phyloP scores from a whole-genome alignment of 2,888 invertebrate species.

The Monopis laevigella region DNA sequence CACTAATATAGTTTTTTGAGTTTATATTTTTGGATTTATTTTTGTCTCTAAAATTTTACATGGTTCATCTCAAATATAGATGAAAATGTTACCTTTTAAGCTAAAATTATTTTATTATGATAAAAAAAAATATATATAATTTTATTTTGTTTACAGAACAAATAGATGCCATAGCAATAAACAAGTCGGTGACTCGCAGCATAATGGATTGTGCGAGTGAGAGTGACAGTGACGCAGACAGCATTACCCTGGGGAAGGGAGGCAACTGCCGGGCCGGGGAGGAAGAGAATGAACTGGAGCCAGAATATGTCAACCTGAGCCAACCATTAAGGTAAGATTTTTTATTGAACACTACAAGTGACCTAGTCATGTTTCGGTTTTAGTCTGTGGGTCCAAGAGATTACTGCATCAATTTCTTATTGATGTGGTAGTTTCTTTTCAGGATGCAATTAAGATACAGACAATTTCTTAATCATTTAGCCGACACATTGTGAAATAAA shows the following conservation, averaged over 20 bases:
- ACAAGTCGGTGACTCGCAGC: conserved; percentile 32
- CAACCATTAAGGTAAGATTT: conserved; percentile 38
- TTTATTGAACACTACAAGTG: too few relatives aligned
- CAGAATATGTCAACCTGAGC: conserved; percentile 36
- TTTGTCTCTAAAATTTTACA: too few relatives aligned
- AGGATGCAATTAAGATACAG: conserved; percentile 80
- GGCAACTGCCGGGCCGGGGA: conserved; percentile 27
- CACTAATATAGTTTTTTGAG: too few relatives aligned
- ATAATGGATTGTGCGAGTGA: conserved; percentile 50
- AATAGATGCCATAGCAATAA: conserved; percentile 48
- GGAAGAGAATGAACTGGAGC: conserved; percentile 30
- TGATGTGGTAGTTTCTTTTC: too few relatives aligned
- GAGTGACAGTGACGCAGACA: conserved; percentile 51
- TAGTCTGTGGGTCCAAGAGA: too few relatives aligned
- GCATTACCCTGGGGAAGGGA: conserved; percentile 31
- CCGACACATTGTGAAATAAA: conserved; percentile 48
- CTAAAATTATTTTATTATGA: too few relatives aligned
- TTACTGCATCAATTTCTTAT: too few relatives aligned
- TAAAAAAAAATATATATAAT: too few relatives aligned
- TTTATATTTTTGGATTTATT: too few relatives aligned
- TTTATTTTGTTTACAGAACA: conserved; percentile 35
- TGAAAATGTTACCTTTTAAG: too few relatives aligned
- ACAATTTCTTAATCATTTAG: conserved; percentile 74
- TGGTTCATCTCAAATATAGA: too few relatives aligned
- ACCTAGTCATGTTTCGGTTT: too few relatives aligned